Base-by-base conservation (phyloP, 2,113 vertebrate genomes). In the Sorex araneus region DNA sequence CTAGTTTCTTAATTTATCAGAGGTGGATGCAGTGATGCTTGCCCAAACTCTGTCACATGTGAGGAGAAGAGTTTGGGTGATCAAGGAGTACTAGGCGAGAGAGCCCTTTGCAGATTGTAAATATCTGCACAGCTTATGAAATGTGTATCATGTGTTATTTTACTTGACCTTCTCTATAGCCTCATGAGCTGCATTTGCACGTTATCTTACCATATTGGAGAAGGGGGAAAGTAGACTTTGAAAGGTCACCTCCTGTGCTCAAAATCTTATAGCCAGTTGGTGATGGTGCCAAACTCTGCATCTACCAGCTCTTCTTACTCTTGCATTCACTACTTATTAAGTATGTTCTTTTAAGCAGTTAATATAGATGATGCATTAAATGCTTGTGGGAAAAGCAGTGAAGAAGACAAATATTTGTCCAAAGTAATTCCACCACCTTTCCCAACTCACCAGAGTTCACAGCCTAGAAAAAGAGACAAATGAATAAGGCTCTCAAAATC, bases 151-250 rank as follows among this genome's bases (percentile, higher is more conserved):
- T 7, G 19, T 25, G 23, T 85, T 84, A 71, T 57, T 63, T 74
- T 82, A 57, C 70, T 69, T 74, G 75, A 60, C 23, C 71, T 87
- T 92, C 32, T 75, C 16, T 18, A n/a, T 6, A 83, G 50, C 36
- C 80, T 70, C 63, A 6, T 4, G 34, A 87, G 77, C 19, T 50
- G 30, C 50, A 79, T 83, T 80, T 64, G 57, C 64, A 75, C 25
- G 8, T n/a, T 32, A n/a, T 27, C 25, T 60, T 54, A 32, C 23
- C 15, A 0, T 60, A 70, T 70, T 27, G 77, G 79, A 92, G 45
- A 70, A 1, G 27, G 45, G n/a, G 34, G 28, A 91, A 69, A 54
- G 27, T 2, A 92, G 60, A 89, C 8, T 5, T 2, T 23, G 34
- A 87, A 74, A 77, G 21, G 30, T 84, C 78, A 92, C 50, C n/a